Evolutionary conservation across 2,113 vertebrate species (phyloP).

Genomic region (Otus sunia): DNA sequence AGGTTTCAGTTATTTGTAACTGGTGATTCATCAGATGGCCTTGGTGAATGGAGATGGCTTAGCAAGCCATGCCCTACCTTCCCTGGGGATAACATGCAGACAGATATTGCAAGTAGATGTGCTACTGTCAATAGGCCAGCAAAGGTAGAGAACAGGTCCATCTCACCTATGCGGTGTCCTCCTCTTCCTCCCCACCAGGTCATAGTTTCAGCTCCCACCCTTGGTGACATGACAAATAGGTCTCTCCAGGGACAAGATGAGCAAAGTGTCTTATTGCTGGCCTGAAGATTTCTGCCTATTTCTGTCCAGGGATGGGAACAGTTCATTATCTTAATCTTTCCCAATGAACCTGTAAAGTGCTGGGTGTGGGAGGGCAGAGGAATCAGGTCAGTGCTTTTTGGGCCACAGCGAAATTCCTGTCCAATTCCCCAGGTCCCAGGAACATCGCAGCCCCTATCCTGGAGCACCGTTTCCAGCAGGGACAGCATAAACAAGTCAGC

Average conservation of each 20-base stretch:
- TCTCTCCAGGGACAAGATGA: neutral
- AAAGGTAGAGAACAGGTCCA: neutral
- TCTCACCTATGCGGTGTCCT: neutral
- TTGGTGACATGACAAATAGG: neutral
- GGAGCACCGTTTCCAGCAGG: conserved; percentile 1
- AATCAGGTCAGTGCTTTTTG: neutral
- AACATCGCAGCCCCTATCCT: neutral
- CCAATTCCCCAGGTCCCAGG: neutral
- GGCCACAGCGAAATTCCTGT: neutral
- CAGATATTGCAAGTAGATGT: neutral
- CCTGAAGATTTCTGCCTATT: neutral
- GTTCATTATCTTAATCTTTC: neutral
- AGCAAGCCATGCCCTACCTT: neutral
- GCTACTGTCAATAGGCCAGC: neutral
- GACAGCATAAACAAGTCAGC: conserved; percentile 7
- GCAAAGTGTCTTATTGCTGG: neutral
- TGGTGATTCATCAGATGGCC: neutral
- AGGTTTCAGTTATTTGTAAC: neutral
- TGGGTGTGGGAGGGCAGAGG: neutral
- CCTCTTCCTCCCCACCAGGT: neutral
- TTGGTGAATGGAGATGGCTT: neutral
- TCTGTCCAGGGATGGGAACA: neutral
- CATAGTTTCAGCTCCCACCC: neutral
- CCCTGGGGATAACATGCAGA: neutral
- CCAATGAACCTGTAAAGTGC: neutral